These are phyloP conservation scores for Pygoscelis adeliae DNA, from an alignment of 2,113 vertebrate genomes.

Conservation along the genomic window DNA sequence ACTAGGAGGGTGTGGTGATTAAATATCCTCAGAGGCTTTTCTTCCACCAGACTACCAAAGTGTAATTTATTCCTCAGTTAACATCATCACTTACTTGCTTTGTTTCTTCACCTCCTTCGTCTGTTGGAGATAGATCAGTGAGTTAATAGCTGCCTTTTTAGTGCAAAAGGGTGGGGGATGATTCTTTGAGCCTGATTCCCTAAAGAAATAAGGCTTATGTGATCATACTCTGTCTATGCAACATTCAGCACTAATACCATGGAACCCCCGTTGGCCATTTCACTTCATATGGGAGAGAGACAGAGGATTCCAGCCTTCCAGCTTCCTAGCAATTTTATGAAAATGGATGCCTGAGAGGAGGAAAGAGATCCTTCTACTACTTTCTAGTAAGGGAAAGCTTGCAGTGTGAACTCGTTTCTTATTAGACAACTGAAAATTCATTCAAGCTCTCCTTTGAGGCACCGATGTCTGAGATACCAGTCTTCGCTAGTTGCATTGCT, in stretches of 20 bases:
- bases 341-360: neutral
- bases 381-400: neutral
- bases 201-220: neutral
- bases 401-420: neutral
- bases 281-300: neutral
- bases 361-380: neutral
- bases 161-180: neutral
- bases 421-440: neutral
- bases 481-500: neutral
- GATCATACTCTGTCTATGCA: neutral
- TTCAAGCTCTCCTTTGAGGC: neutral
- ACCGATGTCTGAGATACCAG: neutral
- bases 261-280: neutral
- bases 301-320: neutral
- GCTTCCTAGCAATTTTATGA: neutral
- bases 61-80: slow-evolving; percentile 13
- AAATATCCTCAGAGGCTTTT: slow-evolving; percentile 17
- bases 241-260: neutral
- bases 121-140: neutral
- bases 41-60: neutral
- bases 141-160: neutral
- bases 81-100: neutral
- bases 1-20: slow-evolving; percentile 31
- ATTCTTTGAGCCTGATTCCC: neutral
- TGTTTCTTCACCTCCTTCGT: neutral